Percentiles rank a stretch among this genome's conserved stretches.
phyloP scores from a whole-genome alignment of 2,113 vertebrate genomes.

The Phrynosoma platyrhinos region DNA sequence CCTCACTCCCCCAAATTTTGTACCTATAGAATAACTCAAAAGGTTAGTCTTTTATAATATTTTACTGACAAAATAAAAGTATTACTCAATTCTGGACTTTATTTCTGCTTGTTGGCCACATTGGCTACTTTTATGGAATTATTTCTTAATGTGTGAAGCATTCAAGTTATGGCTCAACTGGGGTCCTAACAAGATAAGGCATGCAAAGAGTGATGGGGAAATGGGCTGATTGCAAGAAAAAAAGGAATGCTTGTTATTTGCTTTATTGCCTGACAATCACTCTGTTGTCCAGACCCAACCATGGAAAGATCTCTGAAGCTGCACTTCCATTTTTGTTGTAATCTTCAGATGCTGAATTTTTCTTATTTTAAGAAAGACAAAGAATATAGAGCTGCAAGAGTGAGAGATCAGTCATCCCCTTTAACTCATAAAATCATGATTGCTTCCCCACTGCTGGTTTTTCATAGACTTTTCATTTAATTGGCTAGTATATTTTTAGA shows the following conservation, averaged over 20 bases:
- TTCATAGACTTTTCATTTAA: slow-evolving; percentile 18
- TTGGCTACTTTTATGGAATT: too few species aligned
- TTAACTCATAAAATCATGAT: not conserved
- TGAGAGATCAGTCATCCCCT: not conserved
- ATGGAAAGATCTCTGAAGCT: not conserved
- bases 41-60: too few species aligned
- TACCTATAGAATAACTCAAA: too few species aligned
- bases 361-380: slow-evolving; percentile 11
- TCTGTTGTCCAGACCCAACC: not conserved
- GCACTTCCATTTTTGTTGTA: not conserved
- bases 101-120: too few species aligned
- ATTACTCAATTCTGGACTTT: too few species aligned
- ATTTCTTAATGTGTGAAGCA: too few species aligned
- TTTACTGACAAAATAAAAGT: too few species aligned
- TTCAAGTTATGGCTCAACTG: not conserved
- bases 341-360: not conserved
- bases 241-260: not conserved
- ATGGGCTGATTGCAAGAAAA: not conserved
- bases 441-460: accelerated
- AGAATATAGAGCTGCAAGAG: not conserved
- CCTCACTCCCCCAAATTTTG: too few species aligned
- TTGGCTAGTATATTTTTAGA: not conserved
- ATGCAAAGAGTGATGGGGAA: not conserved
- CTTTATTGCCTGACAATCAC: not conserved
- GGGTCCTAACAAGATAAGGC: not conserved